A percentile compares a stretch with the other conserved stretches of the same genome.
phyloP scores from a whole-genome alignment of 2,888 invertebrate genomes.

The Apoderus coryli region DNA sequence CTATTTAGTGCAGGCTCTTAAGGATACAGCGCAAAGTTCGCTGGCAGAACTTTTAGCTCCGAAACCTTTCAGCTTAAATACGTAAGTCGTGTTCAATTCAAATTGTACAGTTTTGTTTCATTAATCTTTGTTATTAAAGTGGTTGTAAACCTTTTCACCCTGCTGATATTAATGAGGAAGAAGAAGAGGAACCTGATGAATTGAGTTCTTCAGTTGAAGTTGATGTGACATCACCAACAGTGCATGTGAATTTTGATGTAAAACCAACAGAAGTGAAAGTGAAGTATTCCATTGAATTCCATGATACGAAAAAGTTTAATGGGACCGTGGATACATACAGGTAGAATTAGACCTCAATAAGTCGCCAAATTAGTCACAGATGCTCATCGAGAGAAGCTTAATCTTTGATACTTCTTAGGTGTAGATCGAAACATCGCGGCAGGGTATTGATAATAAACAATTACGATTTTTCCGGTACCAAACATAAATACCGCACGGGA shows the following conservation, averaged over 20 bases:
- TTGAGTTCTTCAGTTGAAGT: constrained; percentile 13
- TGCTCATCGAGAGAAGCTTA: no score
- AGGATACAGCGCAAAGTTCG: constrained; percentile 15
- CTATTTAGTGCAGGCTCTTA: constrained; percentile 16
- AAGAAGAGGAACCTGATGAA: constrained; percentile 12
- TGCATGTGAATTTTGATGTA: constrained; percentile 11
- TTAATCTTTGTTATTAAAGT: no score
- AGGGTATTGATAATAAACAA: constrained; percentile 47
- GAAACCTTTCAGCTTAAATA: no score
- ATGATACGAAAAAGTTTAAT: no score
- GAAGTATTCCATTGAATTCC: constrained; percentile 16
- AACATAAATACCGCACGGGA: constrained; percentile 35
- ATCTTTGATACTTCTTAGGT: no score
- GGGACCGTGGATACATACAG: no score
- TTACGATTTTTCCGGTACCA: constrained; percentile 34
- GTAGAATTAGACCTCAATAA: no score
- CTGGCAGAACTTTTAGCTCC: constrained; percentile 16
- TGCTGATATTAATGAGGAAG: no score
- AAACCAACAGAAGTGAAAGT: constrained; percentile 17
- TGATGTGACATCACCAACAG: constrained; percentile 7
- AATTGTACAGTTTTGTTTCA: no score
- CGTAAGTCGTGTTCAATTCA: no score
- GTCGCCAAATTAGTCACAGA: no score
- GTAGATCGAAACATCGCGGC: constrained; percentile 41
- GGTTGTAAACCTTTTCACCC: no score